Evolutionary conservation across 2,113 vertebrate species (phyloP).

Genomic region (Larimichthys polyactis): DNA sequence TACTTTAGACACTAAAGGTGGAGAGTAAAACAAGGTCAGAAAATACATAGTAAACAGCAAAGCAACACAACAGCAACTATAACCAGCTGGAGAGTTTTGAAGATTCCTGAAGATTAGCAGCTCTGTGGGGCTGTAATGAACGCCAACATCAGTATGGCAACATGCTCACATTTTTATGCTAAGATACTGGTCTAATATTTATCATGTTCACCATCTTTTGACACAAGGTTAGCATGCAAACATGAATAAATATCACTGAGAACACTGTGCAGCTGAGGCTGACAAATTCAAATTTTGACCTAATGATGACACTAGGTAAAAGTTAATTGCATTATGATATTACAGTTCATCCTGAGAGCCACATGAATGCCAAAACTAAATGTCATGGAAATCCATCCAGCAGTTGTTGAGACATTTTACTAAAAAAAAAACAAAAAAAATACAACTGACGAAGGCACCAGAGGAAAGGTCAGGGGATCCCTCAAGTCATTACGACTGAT

Average conservation of each 20-base stretch:
- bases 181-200: neutral
- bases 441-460: too few relatives aligned
- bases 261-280: neutral
- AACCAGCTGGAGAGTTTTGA: too few relatives aligned
- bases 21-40: neutral
- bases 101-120: too few relatives aligned
- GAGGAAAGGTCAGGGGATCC: too few relatives aligned
- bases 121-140: neutral
- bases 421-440: too few relatives aligned
- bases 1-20: neutral
- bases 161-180: neutral
- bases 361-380: neutral
- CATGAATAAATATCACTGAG: neutral
- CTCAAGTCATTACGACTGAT: too few relatives aligned
- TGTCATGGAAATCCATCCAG: neutral
- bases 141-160: too few relatives aligned
- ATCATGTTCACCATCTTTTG: neutral
- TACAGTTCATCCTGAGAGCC: too few relatives aligned
- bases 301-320: neutral
- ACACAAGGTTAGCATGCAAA: neutral
- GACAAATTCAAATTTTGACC: neutral
- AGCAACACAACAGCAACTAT: too few relatives aligned
- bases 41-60: neutral
- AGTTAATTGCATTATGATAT: neutral
- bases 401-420: neutral